Evolutionary conservation across 2,888 invertebrate genomes (phyloP).

Genomic region (Rhingia rostrata): DNA sequence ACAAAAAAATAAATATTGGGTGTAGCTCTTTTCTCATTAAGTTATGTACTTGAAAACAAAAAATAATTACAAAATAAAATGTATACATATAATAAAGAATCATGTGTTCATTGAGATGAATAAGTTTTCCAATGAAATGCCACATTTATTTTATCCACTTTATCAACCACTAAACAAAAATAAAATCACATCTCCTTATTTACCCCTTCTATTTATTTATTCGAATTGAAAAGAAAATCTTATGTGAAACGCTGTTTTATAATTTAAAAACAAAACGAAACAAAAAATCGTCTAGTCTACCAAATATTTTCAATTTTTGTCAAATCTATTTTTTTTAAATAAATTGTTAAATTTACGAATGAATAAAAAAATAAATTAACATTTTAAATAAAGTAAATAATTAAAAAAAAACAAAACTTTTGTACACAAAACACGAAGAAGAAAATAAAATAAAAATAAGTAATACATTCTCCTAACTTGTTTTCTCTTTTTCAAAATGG

Average conservation of each 20-base stretch:
- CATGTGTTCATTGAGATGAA: conserved; percentile 74
- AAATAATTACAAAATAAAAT: conserved; percentile 9
- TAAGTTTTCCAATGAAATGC: conserved; percentile 67
- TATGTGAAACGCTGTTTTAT: conserved; percentile 41
- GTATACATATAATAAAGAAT: conserved; percentile 50
- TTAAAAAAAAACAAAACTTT: conserved; percentile 53
- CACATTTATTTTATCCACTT: conserved; percentile 22
- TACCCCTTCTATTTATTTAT: conserved; percentile 12
- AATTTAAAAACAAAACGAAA: conserved; percentile 21
- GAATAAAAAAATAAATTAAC: conserved; percentile 21
- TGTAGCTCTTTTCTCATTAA: conserved; percentile 63
- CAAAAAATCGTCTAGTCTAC: conserved; percentile 70
- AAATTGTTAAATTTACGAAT: conserved; percentile 55
- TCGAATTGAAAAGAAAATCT: conserved; percentile 26
- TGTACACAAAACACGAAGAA: conserved; percentile 65
- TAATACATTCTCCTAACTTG: conserved; percentile 55
- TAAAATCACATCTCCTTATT: neutral
- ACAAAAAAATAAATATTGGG: conserved; percentile 44
- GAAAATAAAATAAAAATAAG: conserved; percentile 21
- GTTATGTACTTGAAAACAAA: conserved; percentile 44
- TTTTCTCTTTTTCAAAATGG: conserved; percentile 64
- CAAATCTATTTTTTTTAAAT: conserved; percentile 37
- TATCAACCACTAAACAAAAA: conserved; percentile 3
- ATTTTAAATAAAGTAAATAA: conserved; percentile 46
- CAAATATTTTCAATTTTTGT: conserved; percentile 48